Evolutionary conservation across 2,888 invertebrate genomes (phyloP).

Genomic region (Drosophila borborema): DNA sequence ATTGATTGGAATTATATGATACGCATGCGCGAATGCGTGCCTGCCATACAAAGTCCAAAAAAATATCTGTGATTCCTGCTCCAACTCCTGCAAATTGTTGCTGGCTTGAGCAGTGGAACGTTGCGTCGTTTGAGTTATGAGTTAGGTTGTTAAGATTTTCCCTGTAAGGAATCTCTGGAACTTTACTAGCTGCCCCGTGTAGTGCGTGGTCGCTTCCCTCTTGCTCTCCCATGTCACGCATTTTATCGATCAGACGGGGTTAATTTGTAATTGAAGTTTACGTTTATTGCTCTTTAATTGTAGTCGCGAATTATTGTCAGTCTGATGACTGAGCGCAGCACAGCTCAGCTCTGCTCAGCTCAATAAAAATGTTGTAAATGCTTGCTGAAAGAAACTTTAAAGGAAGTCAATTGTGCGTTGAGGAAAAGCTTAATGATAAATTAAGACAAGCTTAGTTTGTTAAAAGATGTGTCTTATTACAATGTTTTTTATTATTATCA

Average conservation of each 20-base stretch:
- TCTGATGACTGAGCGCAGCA: constrained; percentile 9
- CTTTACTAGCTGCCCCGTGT: not conserved
- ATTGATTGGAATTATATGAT: constrained; percentile 78
- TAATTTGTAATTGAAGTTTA: constrained; percentile 67
- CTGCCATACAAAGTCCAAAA: constrained; percentile 44
- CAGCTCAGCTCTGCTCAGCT: not conserved
- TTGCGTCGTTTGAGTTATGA: constrained; percentile 13
- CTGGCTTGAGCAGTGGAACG: not conserved
- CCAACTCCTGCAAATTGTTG: constrained; percentile 11
- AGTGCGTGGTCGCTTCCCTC: not conserved
- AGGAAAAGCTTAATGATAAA: constrained; percentile 1
- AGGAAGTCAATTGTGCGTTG: constrained; percentile 22
- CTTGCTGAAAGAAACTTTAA: constrained; percentile 8
- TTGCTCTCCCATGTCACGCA: constrained; percentile 48
- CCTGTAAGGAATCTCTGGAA: constrained; percentile 34
- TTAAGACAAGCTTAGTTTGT: not conserved
- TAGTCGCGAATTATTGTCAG: constrained; percentile 33
- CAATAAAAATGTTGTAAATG: constrained; percentile 29
- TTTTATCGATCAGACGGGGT: constrained; percentile 52
- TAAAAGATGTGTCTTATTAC: not conserved
- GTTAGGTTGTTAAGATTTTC: constrained; percentile 17
- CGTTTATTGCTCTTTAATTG: constrained; percentile 71
- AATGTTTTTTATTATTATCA: not conserved
- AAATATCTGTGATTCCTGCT: constrained; percentile 4
- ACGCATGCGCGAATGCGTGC: constrained; percentile 80